phyloP scores from a whole-genome alignment of 2,888 invertebrate genomes.

The Odiellus spinosus region DNA sequence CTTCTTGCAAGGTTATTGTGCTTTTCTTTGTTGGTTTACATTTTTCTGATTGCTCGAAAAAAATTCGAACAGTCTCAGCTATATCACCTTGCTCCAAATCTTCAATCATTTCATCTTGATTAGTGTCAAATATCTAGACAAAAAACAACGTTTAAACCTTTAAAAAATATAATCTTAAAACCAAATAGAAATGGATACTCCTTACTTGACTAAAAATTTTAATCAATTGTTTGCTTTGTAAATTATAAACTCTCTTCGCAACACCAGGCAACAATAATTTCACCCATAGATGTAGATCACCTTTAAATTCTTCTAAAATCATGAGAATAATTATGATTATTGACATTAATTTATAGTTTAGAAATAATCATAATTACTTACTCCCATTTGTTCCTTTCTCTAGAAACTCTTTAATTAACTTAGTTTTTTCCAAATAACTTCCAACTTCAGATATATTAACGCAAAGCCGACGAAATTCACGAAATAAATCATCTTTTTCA shows the following conservation, averaged over 20 bases:
- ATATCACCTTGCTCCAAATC: constrained; percentile 80
- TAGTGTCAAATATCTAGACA: constrained; percentile 46
- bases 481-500: constrained; percentile 51
- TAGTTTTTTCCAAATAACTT: constrained; percentile 67
- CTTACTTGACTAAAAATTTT: constrained; percentile 60
- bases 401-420: constrained; percentile 49
- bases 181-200: constrained; percentile 2
- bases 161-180: background rate
- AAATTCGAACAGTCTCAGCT: constrained; percentile 63
- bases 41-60: constrained; percentile 48
- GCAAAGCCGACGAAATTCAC: constrained; percentile 59
- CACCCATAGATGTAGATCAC: constrained; percentile 63
- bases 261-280: constrained; percentile 65
- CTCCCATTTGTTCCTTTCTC: constrained; percentile 35
- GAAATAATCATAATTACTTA: constrained; percentile 20
- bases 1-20: constrained; percentile 50
- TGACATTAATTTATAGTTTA: background rate
- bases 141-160: constrained; percentile 3
- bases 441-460: constrained; percentile 56
- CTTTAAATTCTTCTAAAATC: constrained; percentile 46
- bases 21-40: constrained; percentile 48
- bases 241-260: constrained; percentile 69
- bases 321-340: constrained; percentile 1
- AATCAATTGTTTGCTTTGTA: constrained; percentile 77
- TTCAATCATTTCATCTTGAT: constrained; percentile 63